These are phyloP conservation scores for Sarcophaga variegata DNA, from an alignment of 2,888 invertebrate species.

Conservation along the genomic window DNA sequence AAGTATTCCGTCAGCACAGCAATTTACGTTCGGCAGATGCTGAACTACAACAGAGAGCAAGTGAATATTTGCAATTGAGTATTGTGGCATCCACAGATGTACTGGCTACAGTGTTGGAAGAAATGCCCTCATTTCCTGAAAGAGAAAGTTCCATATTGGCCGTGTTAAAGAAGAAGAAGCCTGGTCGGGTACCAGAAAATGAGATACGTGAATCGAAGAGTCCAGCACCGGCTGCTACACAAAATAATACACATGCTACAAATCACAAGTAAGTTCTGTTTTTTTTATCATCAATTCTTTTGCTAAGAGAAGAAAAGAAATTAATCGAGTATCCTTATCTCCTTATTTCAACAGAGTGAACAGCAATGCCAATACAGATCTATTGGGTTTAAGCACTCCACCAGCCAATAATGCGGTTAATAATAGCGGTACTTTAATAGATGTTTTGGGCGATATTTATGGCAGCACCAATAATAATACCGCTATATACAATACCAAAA, in stretches of 20 bases:
- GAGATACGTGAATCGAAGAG: slow-evolving; percentile 92
- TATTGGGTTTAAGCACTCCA: slow-evolving; percentile 94
- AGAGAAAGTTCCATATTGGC: slow-evolving; percentile 98
- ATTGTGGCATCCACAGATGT: slow-evolving; percentile 98
- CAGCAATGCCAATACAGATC: slow-evolving; percentile 87
- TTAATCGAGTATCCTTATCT: not conserved
- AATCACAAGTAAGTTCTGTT: slow-evolving; percentile 80
- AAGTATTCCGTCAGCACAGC: slow-evolving; percentile 96
- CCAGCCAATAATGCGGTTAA: slow-evolving; percentile 86
- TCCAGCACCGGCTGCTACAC: slow-evolving; percentile 83
- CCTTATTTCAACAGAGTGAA: slow-evolving; percentile 73
- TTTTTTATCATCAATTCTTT: not conserved
- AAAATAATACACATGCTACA: slow-evolving; percentile 81
- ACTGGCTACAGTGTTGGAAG: slow-evolving; percentile 98
- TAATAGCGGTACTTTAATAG: slow-evolving; percentile 89
- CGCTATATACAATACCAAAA: slow-evolving; percentile 91
- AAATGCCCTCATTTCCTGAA: slow-evolving; percentile 99
- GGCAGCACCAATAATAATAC: slow-evolving; percentile 84
- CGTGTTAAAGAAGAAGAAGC: slow-evolving; percentile 99
- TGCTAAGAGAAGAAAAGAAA: not conserved
- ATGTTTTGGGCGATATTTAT: slow-evolving; percentile 95
- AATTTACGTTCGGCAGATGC: slow-evolving; percentile 99
- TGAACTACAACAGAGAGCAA: slow-evolving; percentile 98
- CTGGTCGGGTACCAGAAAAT: slow-evolving; percentile 95
- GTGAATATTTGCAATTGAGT: slow-evolving; percentile 98